These are phyloP conservation scores for Oppia nitens DNA, from an alignment of 1,140 invertebrate genomes.

Conservation along the genomic window DNA sequence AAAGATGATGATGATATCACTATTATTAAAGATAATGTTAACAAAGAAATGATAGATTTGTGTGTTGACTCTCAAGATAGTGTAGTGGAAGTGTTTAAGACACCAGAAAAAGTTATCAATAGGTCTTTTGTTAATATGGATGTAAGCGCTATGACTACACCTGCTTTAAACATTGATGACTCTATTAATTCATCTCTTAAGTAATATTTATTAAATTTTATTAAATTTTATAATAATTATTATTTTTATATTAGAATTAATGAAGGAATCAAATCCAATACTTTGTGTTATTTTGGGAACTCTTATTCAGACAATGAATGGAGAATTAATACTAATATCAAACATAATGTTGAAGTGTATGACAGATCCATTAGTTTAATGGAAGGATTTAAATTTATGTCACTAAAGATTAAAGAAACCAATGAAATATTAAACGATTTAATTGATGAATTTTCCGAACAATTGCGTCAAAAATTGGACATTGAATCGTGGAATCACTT, in stretches of 20 bases:
- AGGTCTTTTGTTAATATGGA: neutral
- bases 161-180: neutral
- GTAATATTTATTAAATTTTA: neutral
- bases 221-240: neutral
- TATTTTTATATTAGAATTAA: neutral
- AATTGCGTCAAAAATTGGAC: neutral
- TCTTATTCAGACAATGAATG: neutral
- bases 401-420: neutral
- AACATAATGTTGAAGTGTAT: neutral
- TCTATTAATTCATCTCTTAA: neutral
- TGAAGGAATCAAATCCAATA: neutral
- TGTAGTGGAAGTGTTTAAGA: no score
- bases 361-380: neutral
- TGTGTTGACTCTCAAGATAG: no score
- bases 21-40: no score
- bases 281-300: neutral
- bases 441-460: conserved; percentile 2
- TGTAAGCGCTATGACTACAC: neutral
- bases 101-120: neutral
- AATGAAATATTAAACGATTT: conserved; percentile 6
- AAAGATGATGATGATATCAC: no score
- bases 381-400: conserved; percentile 7
- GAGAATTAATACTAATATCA: neutral
- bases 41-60: no score
- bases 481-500: neutral